These are phyloP conservation scores for Lepeophtheirus nordmannii DNA, from an alignment of 2,888 invertebrate species.

Conservation along the genomic window DNA sequence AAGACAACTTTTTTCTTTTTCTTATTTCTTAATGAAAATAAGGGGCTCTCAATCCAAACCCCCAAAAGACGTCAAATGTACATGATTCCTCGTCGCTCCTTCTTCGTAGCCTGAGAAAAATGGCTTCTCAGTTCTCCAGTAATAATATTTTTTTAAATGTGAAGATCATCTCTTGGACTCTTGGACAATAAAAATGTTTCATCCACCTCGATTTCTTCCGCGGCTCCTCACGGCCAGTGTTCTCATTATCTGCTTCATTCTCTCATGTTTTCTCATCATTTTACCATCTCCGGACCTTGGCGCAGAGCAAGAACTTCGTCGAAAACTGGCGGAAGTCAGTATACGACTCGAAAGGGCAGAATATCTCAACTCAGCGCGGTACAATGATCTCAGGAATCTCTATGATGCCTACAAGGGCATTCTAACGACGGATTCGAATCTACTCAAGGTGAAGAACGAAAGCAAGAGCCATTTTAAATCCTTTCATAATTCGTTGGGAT, in stretches of 20 bases:
- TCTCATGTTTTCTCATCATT: not conserved
- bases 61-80: too few species aligned
- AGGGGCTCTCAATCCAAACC: too few species aligned
- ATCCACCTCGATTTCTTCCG: not conserved
- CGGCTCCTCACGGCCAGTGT: not conserved
- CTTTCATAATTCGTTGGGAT: too few species aligned
- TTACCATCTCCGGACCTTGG: slow-evolving; percentile 41
- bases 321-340: slow-evolving; percentile 56
- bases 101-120: too few species aligned
- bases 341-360: slow-evolving; percentile 61
- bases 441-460: slow-evolving; percentile 20
- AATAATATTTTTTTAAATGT: too few species aligned
- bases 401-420: slow-evolving; percentile 40
- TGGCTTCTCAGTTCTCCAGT: too few species aligned
- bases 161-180: not conserved
- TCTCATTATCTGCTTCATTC: not conserved
- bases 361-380: slow-evolving; percentile 55
- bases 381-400: slow-evolving; percentile 56
- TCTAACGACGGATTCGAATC: slow-evolving; percentile 37
- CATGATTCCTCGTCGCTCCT: too few species aligned
- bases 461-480: too few species aligned
- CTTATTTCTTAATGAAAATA: too few species aligned
- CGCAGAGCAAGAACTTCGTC: slow-evolving; percentile 49
- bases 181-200: not conserved
- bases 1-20: too few species aligned